These are phyloP conservation scores for Alcis repandata DNA, from an alignment of 2,888 invertebrate species.

Conservation along the genomic window DNA sequence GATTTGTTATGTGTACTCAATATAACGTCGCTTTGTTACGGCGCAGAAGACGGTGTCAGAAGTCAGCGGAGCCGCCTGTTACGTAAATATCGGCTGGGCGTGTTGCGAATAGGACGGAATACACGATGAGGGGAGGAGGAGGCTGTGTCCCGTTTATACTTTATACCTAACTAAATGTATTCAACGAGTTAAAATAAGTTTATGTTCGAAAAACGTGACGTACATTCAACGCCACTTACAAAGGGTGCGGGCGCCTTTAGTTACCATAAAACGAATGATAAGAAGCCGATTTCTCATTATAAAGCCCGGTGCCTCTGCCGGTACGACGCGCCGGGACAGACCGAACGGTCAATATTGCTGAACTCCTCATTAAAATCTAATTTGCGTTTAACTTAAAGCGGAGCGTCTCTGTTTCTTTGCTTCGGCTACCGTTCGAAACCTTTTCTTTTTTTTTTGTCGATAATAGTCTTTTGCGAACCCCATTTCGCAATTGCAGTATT, in stretches of 20 bases:
- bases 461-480: slow-evolving; percentile 45
- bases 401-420: slow-evolving; percentile 61
- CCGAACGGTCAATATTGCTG: slow-evolving; percentile 60
- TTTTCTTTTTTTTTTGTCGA: slow-evolving; percentile 43
- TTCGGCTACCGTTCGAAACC: slow-evolving; percentile 49
- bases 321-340: slow-evolving; percentile 53
- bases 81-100: slow-evolving; percentile 84
- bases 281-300: slow-evolving; percentile 54
- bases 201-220: slow-evolving; percentile 64
- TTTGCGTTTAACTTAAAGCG: slow-evolving; percentile 65
- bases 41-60: slow-evolving; percentile 74
- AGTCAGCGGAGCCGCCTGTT: slow-evolving; percentile 79
- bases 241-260: slow-evolving; percentile 21
- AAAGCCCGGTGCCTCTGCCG: slow-evolving; percentile 51
- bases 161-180: slow-evolving; percentile 72
- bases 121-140: slow-evolving; percentile 78
- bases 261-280: slow-evolving; percentile 49
- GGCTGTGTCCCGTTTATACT: slow-evolving; percentile 72
- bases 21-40: slow-evolving; percentile 66
- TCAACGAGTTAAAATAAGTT: slow-evolving; percentile 73
- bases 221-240: slow-evolving; percentile 42
- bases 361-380: slow-evolving; percentile 67
- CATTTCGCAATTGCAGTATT: slow-evolving; percentile 46
- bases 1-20: slow-evolving; percentile 67
- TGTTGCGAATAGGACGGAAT: slow-evolving; percentile 83